Conservation (phyloP, 1,140 invertebrate species). For the Venustaconcha ellipsiformis region DNA sequence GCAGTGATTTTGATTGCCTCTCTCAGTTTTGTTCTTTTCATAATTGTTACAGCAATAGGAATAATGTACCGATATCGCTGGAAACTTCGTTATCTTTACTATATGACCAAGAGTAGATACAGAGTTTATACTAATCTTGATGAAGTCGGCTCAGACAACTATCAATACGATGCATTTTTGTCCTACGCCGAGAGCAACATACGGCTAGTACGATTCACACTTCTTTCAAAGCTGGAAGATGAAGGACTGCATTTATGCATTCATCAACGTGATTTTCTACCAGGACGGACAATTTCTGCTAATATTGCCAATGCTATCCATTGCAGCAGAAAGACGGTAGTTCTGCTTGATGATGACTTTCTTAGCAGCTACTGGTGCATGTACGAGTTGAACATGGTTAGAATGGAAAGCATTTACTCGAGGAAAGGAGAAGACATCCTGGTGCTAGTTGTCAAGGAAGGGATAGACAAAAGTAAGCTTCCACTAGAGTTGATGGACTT, state of each 20-base stretch:
- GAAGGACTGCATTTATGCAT: constrained; percentile 40
- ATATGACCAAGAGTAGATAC: constrained; percentile 9
- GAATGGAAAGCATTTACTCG: constrained; percentile 26
- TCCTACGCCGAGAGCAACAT: constrained; percentile 39
- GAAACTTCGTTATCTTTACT: constrained; percentile 19
- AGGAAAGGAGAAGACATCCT: neutral
- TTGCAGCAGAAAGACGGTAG: constrained; percentile 74
- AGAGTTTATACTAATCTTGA: neutral
- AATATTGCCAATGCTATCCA: constrained; percentile 74
- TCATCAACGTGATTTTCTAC: constrained; percentile 53
- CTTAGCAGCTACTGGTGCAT: constrained; percentile 77
- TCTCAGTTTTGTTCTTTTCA: constrained; percentile 1
- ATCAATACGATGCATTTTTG: constrained; percentile 46
- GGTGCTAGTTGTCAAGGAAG: constrained; percentile 12
- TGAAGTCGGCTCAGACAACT: constrained; percentile 6
- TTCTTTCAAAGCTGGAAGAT: constrained; percentile 35
- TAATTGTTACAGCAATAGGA: constrained; percentile 7
- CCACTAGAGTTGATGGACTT: constrained; percentile 11
- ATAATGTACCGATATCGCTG: constrained; percentile 21
- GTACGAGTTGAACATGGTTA: constrained; percentile 52
- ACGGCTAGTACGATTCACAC: constrained; percentile 26
- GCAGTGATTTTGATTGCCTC: constrained; percentile 3
- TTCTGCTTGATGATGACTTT: constrained; percentile 76
- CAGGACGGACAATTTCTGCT: constrained; percentile 71
- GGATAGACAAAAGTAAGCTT: constrained; percentile 1